These are phyloP conservation scores for Clupea harengus DNA, from an alignment of 2,113 vertebrate species.

Conservation along the genomic window DNA sequence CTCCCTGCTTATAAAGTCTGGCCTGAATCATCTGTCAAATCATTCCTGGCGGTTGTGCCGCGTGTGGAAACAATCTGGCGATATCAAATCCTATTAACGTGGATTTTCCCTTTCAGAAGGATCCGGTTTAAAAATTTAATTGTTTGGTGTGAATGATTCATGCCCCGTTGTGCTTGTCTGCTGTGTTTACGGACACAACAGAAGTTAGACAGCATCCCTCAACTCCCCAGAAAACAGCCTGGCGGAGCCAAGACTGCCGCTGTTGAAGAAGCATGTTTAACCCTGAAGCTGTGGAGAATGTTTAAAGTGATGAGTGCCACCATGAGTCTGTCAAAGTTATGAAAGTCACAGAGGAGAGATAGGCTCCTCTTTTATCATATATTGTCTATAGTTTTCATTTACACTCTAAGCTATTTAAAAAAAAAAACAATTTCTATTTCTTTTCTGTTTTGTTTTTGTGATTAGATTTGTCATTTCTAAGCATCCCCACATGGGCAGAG, in stretches of 20 bases:
- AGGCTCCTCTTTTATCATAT: neutral
- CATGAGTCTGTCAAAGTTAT: neutral
- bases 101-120: conserved; percentile 58
- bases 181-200: conserved; percentile 64
- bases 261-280: neutral
- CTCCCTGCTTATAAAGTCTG: conserved; percentile 60
- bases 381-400: neutral
- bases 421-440: neutral
- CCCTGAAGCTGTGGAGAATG: neutral
- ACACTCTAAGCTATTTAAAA: neutral
- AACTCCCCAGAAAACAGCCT: neutral
- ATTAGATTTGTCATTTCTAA: too few relatives aligned
- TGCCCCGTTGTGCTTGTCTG: conserved; percentile 51
- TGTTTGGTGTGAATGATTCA: conserved; percentile 58
- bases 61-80: conserved; percentile 66
- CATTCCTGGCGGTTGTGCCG: conserved; percentile 55
- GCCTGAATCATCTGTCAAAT: conserved; percentile 65
- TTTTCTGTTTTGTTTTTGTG: neutral
- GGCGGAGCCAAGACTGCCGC: neutral
- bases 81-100: conserved; percentile 65
- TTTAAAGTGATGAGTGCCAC: neutral
- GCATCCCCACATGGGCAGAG: too few relatives aligned
- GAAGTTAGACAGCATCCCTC: conserved; percentile 50
- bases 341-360: neutral
- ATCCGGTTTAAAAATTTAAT: conserved; percentile 68